Evolutionary conservation across 1,140 invertebrate genomes (phyloP), one percentile per base, ranked within the genome.

Genomic region (Drosophila azteca): DNA sequence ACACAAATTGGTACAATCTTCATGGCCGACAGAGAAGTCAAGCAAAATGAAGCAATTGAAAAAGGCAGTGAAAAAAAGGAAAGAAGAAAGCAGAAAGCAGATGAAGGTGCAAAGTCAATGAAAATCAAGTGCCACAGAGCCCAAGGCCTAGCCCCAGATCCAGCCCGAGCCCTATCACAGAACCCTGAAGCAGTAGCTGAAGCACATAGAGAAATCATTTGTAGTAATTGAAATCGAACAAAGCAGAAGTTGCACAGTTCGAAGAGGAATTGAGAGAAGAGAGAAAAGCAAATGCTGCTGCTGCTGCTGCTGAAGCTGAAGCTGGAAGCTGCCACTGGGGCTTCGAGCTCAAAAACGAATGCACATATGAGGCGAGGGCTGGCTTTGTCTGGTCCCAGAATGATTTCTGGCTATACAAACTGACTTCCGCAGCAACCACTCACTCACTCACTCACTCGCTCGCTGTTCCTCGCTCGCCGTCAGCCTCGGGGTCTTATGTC

Each of bases 141-240:
- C 2, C 6, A 15, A 6, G 24, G 2, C 24, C 9, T n/a, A 44
- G 31, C 55, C 70, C 17, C 17, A 44, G 31, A 51, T 64, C 17
- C 17, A 20, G 17, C 17, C 17, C 76, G 44, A 74, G 58, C 72
- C 64, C 64, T 45, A 55, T 52, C 43, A 41, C 51, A 70, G 51
- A 70, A 54, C 64, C 79, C 55, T 54, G 72, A 63, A 31, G n/a
- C n/a, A n/a, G n/a, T n/a, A n/a, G 63, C 35, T 13, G 55, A 57
- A 31, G 46, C 66, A 77, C 45, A 75, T 51, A 69, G 51, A 68
- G 76, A 87, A 78, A 75, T 87, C 82, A 85, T 85, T 87, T 87
- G 82, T 82, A 85, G 82, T 82, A 85, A 85, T 85, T 85, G 82
- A 85, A 85, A 85, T 75, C 78, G 75, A 85, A 87, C 78, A 85